Evolutionary conservation across 2,113 vertebrate genomes (phyloP).

Genomic region (Tangachromis dhanisi): DNA sequence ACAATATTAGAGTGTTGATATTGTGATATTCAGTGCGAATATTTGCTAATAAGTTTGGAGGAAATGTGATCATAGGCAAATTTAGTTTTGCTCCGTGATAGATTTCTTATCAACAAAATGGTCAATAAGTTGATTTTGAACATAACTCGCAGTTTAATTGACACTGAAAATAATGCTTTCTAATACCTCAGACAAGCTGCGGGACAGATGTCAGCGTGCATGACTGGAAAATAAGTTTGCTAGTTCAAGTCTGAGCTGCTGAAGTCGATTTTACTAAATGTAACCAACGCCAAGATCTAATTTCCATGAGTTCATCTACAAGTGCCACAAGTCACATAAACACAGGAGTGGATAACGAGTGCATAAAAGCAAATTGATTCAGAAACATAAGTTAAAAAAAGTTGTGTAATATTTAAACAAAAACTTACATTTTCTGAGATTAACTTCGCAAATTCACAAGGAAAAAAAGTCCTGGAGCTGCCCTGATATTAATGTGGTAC

Average conservation of each 20-base stretch:
- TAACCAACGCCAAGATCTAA: neutral
- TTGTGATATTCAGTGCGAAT: rapidly evolving
- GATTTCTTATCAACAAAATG: neutral
- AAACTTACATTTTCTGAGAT: neutral
- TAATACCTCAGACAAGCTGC: neutral
- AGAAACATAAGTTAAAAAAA: rapidly evolving
- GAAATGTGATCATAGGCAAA: neutral
- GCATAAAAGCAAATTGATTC: neutral
- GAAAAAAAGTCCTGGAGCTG: neutral
- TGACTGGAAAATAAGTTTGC: neutral
- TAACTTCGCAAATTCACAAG: neutral
- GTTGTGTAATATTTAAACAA: neutral
- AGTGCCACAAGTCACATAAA: neutral
- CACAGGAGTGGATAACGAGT: neutral
- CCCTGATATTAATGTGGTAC: neutral
- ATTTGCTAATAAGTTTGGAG: neutral
- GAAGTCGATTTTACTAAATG: neutral
- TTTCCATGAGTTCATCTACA: neutral
- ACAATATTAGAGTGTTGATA: neutral
- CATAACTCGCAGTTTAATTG: neutral
- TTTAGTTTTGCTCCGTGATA: rapidly evolving
- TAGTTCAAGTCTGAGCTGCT: neutral
- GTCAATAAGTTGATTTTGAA: neutral
- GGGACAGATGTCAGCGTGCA: neutral
- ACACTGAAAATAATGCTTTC: neutral